These are phyloP conservation scores for Hexactinellida sp. DNA, from an alignment of 37 sponge, comb jelly and placozoan genomes.

Conservation along the genomic window DNA sequence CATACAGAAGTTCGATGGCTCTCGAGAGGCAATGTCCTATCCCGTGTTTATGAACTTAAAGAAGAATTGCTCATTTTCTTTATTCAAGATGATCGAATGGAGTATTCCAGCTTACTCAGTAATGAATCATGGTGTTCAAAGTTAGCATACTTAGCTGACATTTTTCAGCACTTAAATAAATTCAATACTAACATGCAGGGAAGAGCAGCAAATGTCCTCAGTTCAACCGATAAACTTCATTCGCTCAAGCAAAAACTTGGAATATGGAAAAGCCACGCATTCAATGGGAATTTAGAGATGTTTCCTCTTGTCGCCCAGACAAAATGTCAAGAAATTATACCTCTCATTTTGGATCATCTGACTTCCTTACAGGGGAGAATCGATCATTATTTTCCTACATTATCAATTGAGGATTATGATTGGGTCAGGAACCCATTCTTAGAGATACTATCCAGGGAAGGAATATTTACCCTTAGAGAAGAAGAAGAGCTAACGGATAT, in stretches of 20 bases:
- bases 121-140: background rate
- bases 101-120: background rate
- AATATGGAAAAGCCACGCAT: background rate
- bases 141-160: background rate
- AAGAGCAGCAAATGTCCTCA: background rate
- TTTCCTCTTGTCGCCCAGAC: background rate
- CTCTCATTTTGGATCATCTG: background rate
- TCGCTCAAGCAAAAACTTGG: background rate
- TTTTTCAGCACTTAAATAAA: background rate
- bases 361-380: background rate
- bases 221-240: background rate
- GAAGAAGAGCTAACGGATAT: background rate
- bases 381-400: background rate
- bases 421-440: background rate
- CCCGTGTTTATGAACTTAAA: background rate
- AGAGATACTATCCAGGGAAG: background rate
- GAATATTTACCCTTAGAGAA: background rate
- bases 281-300: background rate
- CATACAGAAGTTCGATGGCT: conserved; percentile 9
- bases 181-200: conserved; percentile 11
- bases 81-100: background rate
- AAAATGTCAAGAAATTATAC: background rate
- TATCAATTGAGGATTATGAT: background rate
- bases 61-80: conserved; percentile 1
- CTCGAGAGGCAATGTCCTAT: background rate